Evolutionary conservation across 2,113 vertebrate genomes (phyloP).

Genomic region (Camarhynchus parvulus): DNA sequence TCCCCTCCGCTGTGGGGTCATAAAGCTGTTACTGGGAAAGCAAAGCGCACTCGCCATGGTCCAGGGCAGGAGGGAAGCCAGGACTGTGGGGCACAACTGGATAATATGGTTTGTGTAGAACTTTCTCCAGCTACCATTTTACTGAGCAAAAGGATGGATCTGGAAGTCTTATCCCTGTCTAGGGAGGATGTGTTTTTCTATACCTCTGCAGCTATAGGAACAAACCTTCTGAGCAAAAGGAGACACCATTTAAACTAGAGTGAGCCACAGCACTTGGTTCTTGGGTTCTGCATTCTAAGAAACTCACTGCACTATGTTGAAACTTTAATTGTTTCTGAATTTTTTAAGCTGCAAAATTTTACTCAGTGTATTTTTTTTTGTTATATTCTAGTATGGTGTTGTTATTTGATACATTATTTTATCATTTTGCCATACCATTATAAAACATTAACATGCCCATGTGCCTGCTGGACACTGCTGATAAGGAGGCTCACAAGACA

Average conservation of each 20-base stretch:
- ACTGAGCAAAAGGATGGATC: constrained; percentile 36
- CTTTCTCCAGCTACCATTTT: constrained; percentile 25
- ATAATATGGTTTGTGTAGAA: constrained; percentile 2
- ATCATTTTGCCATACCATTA: constrained; percentile 43
- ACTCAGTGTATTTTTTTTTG: neutral
- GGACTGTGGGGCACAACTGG: neutral
- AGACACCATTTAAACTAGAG: neutral
- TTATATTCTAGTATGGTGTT: neutral
- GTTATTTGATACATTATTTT: constrained; percentile 29
- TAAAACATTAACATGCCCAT: constrained; percentile 36
- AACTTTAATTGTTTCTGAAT: constrained; percentile 12
- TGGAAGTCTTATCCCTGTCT: neutral
- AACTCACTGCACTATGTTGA: neutral
- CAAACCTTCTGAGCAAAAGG: constrained; percentile 10
- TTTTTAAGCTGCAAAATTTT: constrained; percentile 42
- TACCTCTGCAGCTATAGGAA: neutral
- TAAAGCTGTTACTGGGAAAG: constrained; percentile 26
- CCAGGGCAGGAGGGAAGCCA: neutral
- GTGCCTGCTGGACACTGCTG: constrained; percentile 63
- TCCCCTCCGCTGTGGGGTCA: neutral
- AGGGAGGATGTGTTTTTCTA: constrained; percentile 25
- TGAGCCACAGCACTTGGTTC: neutral
- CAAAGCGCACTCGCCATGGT: neutral
- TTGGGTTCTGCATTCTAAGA: neutral
- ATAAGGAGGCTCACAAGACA: constrained; percentile 56